Evolutionary conservation across 2,888 invertebrate species (phyloP).

Genomic region (Abscondita cerata): DNA sequence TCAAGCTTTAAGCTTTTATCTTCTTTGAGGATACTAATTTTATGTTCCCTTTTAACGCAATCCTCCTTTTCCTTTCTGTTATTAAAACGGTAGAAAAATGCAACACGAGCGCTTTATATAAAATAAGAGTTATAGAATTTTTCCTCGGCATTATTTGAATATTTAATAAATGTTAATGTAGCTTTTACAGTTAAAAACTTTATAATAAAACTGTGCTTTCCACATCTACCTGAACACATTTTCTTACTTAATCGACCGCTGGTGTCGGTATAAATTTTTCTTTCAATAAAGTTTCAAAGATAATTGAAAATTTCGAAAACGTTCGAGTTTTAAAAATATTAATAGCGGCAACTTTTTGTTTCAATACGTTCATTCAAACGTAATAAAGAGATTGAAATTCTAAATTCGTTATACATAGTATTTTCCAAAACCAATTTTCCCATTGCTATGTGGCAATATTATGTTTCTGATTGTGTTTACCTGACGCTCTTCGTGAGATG

Average conservation of each 20-base stretch:
- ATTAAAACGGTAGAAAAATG: background rate
- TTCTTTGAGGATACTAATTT: constrained; percentile 26
- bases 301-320: constrained; percentile 8
- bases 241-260: constrained; percentile 6
- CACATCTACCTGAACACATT: constrained; percentile 6
- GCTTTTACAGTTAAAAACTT: background rate
- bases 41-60: constrained; percentile 16
- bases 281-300: constrained; percentile 6
- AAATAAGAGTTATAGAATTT: constrained; percentile 1
- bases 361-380: no score
- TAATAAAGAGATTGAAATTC: no score
- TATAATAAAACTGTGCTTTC: background rate
- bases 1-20: constrained; percentile 34
- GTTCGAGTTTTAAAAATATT: constrained; percentile 8
- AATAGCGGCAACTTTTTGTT: no score
- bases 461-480: no score
- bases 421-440: no score
- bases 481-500: no score
- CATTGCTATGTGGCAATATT: no score
- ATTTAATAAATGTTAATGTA: background rate
- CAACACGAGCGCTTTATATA: background rate
- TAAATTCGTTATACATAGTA: no score
- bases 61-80: background rate
- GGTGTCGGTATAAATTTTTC: background rate
- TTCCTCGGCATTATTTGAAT: background rate